Conservation (phyloP, 2,888 invertebrate genomes). For the Hyposoter didymator region DNA sequence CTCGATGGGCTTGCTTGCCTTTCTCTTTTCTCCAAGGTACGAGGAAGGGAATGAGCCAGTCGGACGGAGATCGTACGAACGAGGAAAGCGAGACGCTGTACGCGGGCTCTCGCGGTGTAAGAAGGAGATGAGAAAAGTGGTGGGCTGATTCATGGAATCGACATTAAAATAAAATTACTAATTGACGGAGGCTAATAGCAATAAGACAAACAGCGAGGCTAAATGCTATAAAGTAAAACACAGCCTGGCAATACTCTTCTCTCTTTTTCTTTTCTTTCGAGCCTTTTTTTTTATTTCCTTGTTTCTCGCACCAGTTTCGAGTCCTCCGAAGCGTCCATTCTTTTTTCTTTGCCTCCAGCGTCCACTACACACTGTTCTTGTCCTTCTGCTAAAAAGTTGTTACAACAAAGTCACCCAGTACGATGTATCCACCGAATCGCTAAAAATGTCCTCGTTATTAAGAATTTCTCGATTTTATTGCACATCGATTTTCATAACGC, state of each 20-base stretch:
- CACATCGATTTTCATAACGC: neutral
- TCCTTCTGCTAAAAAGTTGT: neutral
- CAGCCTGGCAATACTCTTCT: conserved; percentile 78
- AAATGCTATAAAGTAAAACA: conserved; percentile 84
- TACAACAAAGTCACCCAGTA: neutral
- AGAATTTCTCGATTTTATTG: neutral
- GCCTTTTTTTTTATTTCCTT: conserved; percentile 55
- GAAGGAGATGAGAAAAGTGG: conserved; percentile 68
- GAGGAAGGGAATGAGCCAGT: conserved; percentile 13
- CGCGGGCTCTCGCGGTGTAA: neutral
- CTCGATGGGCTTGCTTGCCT: conserved; percentile 55
- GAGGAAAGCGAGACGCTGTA: conserved; percentile 7
- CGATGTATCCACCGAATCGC: conserved; percentile 7
- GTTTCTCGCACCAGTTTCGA: conserved; percentile 52
- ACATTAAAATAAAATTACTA: conserved; percentile 84
- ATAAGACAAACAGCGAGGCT: conserved; percentile 83
- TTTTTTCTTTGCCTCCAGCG: conserved; percentile 12
- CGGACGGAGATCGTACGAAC: neutral
- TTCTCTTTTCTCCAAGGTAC: conserved; percentile 47
- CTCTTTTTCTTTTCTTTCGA: conserved; percentile 27
- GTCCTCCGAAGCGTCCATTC: neutral
- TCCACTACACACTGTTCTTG: neutral
- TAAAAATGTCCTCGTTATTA: conserved; percentile 7
- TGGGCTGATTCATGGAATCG: conserved; percentile 81
- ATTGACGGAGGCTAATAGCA: conserved; percentile 83